Percentiles rank a stretch among this genome's conserved stretches.
phyloP scores from a whole-genome alignment of 2,888 invertebrate species.

The Mimachlamys varia region DNA sequence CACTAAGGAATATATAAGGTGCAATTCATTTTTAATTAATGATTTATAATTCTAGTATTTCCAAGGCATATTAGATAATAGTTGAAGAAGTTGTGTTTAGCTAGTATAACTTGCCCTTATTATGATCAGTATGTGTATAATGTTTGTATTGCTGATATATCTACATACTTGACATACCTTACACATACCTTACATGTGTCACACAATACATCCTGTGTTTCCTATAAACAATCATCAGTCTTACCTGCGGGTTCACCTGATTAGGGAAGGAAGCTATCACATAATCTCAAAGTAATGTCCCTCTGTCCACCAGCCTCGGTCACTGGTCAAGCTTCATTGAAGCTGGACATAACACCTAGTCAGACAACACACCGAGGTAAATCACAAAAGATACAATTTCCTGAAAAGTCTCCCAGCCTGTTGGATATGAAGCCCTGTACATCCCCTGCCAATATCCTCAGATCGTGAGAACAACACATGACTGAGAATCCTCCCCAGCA shows the following conservation, averaged over 20 bases:
- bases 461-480: conserved; percentile 1
- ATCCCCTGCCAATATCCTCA: conserved; percentile 21
- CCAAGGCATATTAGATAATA: no score
- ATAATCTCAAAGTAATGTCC: not conserved
- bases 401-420: not conserved
- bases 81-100: not conserved
- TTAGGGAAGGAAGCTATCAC: not conserved
- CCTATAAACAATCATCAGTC: not conserved
- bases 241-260: not conserved
- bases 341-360: not conserved
- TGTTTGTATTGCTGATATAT: not conserved
- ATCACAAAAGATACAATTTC: conserved; percentile 29
- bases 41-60: no score
- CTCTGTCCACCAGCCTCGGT: not conserved
- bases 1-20: no score
- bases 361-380: not conserved
- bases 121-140: not conserved
- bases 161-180: not conserved
- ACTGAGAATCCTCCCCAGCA: not conserved
- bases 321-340: not conserved
- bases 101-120: not conserved
- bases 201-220: not conserved
- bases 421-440: not conserved
- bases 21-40: no score
- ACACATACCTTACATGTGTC: not conserved